Percentiles rank a stretch among this genome's conserved stretches.
Evolutionary conservation across 2,888 invertebrate species (phyloP).

Genomic region (Rhagophthalmus giganteus): DNA sequence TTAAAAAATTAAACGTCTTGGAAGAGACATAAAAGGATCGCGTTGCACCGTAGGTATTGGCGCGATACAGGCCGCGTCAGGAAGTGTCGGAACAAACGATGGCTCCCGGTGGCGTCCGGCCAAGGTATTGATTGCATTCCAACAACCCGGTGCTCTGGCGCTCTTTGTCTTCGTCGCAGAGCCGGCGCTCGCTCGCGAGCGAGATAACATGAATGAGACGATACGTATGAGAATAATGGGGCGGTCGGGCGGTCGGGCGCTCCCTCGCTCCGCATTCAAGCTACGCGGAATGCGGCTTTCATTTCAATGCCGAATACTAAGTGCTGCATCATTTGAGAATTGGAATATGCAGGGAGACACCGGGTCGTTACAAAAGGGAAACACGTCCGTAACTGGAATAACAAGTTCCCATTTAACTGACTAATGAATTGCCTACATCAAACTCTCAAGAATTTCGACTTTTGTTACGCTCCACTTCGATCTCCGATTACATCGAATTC

Average conservation of each 20-base stretch:
- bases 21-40: too few relatives aligned
- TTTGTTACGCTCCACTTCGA: too few relatives aligned
- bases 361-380: slow-evolving; percentile 12
- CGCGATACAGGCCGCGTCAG: slow-evolving; percentile 9
- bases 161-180: slow-evolving; percentile 30
- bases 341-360: slow-evolving; percentile 26
- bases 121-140: slow-evolving; percentile 34
- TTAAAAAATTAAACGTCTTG: slow-evolving; percentile 4
- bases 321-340: slow-evolving; percentile 35
- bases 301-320: slow-evolving; percentile 35
- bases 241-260: slow-evolving; percentile 35
- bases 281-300: slow-evolving; percentile 35
- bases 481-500: too few relatives aligned
- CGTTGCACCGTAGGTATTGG: too few relatives aligned
- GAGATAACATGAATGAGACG: slow-evolving; percentile 34
- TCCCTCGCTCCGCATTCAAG: slow-evolving; percentile 32
- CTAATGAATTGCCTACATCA: slow-evolving; percentile 4
- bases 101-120: slow-evolving; percentile 23
- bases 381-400: slow-evolving; percentile 12
- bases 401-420: slow-evolving; percentile 6
- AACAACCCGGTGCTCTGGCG: slow-evolving; percentile 30
- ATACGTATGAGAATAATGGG: slow-evolving; percentile 35
- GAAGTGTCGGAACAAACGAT: slow-evolving; percentile 6
- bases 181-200: slow-evolving; percentile 27
- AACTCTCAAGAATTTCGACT: too few relatives aligned